Conservation (phyloP, 1,140 invertebrate species). For the Trichonephila inaurata region DNA sequence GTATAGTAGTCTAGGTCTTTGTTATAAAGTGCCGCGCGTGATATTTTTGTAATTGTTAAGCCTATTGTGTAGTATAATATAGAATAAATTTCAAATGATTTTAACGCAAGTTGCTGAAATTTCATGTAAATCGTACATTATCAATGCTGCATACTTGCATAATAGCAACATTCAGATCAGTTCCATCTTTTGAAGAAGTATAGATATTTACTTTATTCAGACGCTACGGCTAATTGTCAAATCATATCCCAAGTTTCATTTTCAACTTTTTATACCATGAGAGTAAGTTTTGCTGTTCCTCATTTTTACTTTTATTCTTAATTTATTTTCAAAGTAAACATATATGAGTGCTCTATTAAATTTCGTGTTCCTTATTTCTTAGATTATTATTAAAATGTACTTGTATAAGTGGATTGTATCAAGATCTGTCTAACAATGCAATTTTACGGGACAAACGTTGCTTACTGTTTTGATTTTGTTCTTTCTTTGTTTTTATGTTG, state of each 20-base stretch:
- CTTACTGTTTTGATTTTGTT: no score
- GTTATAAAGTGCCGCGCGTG: background rate
- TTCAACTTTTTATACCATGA: slow-evolving; percentile 6
- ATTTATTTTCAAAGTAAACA: background rate
- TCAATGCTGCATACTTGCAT: background rate
- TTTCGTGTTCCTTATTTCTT: no score
- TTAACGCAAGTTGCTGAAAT: background rate
- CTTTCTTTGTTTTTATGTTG: no score
- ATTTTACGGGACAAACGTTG: no score
- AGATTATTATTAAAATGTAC: no score
- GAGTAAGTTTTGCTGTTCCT: background rate
- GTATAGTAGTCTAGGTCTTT: slow-evolving; percentile 24
- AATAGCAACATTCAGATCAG: background rate
- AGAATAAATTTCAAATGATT: slow-evolving; percentile 5
- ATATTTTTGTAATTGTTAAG: slow-evolving; percentile 33
- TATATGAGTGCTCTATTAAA: no score
- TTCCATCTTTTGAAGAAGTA: background rate
- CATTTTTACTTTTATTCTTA: background rate
- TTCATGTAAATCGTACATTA: background rate
- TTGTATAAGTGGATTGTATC: no score
- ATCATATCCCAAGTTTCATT: background rate
- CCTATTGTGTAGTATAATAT: background rate
- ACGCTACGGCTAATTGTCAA: slow-evolving; percentile 19
- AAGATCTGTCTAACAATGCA: no score
- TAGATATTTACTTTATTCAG: background rate